Evolutionary conservation across 2,113 vertebrate species (phyloP), one percentile per base, ranked within the genome.

Genomic region (Platycercus adscitus): DNA sequence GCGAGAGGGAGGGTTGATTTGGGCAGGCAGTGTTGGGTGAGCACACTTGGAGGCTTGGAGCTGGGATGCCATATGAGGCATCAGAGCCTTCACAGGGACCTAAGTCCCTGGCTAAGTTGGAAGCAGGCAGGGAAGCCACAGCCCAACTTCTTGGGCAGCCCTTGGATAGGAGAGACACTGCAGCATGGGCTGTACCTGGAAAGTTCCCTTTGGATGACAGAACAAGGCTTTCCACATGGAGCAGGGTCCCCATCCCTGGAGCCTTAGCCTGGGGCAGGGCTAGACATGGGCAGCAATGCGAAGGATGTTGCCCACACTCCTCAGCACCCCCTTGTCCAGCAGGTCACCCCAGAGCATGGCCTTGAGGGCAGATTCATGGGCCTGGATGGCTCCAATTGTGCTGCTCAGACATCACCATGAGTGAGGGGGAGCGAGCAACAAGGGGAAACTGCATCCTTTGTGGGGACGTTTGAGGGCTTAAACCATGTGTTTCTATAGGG

Each of bases 331-430:
- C 3, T 84, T 70, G 21, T 63, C 55, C 17, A 17, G 47, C 11
- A 39, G 10, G 11, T 21, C 35, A 41, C 14, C 10, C 7, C 9
- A 35, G 24, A 86, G 20, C 10, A 75, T 0, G 0, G n/a, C 18
- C 14, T 44, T 11, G 8, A 65, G 44, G 13, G 6, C 17, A 76
- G 47, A 58, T 5, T n/a, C 2, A 3, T 8, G 17, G 39, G 28
- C 14, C 17, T 2, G 1, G 7, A 19, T 66, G 37, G 21, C 37
- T 56, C 60, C 41, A 65, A 12, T 12, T 58, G 24, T 5, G 13
- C 33, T 20, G 1, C 16, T 19, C 2, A 8, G 35, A 35, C 0
- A 1, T 23, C 23, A 14, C 25, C 4, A 0, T 24, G 25, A 68
- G 44, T 3, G 17, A 71, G 81, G 14, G 7, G 29, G 8, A 70